These are phyloP conservation scores for Periophthalmodon schlosseri DNA, from an alignment of 2,113 vertebrate genomes.

Conservation along the genomic window DNA sequence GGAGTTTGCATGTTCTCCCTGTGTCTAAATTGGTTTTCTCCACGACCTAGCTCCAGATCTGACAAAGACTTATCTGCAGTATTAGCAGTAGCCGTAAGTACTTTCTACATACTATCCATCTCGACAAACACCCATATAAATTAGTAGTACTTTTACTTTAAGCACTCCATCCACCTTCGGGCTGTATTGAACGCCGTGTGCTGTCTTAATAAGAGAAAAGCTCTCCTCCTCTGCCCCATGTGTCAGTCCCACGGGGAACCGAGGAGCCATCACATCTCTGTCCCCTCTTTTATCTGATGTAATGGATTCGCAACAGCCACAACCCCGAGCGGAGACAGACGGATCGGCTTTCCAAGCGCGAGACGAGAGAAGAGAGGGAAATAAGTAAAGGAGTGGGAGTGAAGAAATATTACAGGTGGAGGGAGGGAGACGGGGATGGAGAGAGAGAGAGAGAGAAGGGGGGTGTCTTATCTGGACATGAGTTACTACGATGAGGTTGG, in stretches of 20 bases:
- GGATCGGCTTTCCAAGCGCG: conserved; percentile 47
- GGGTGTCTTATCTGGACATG: conserved; percentile 9
- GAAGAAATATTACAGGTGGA: not conserved
- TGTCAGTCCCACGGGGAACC: conserved; percentile 54
- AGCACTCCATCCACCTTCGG: not conserved
- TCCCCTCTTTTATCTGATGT: conserved; percentile 70
- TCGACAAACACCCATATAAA: not conserved
- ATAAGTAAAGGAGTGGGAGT: conserved; percentile 5
- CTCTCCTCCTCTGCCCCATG: conserved; percentile 56
- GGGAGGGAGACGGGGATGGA: conserved; percentile 1
- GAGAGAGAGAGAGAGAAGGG: not conserved
- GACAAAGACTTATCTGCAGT: too few species aligned
- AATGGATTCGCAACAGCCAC: conserved; percentile 76
- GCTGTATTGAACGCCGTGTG: conserved; percentile 42
- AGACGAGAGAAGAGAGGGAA: conserved; percentile 13
- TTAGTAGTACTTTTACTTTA: not conserved
- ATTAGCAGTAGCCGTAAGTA: not conserved
- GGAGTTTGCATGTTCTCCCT: too few species aligned
- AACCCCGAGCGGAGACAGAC: conserved; percentile 60
- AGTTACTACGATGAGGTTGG: conserved; percentile 6
- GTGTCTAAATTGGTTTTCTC: too few species aligned
- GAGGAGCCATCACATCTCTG: conserved; percentile 53
- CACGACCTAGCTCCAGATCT: too few species aligned
- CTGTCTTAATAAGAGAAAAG: conserved; percentile 64
- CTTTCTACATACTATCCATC: not conserved